Conservation (phyloP, 2,888 invertebrate genomes). For the Thalpophila matura region DNA sequence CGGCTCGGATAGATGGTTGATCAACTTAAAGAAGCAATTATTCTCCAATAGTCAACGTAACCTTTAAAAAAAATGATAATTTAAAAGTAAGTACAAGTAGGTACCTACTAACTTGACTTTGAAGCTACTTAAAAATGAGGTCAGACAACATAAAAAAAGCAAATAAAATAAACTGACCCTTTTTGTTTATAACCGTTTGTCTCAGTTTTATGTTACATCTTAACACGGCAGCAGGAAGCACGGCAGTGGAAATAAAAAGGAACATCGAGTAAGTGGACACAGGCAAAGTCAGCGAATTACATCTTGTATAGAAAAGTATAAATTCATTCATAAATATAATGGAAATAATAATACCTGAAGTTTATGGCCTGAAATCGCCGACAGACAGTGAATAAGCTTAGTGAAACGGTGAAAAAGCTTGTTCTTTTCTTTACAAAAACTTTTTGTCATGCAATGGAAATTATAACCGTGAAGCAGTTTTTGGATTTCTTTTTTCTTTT, state of each 20-base stretch:
- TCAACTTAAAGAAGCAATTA: no score
- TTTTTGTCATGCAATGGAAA: no score
- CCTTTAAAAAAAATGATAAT: no score
- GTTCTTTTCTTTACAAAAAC: no score
- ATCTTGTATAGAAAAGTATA: background rate
- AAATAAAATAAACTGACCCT: slow-evolving; percentile 29
- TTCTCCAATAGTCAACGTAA: no score
- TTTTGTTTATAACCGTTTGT: slow-evolving; percentile 41
- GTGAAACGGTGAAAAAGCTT: no score
- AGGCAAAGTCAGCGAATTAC: background rate
- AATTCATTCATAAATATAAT: background rate
- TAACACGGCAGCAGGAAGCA: slow-evolving; percentile 43
- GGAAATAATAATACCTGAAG: background rate
- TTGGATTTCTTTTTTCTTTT: no score
- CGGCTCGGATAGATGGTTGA: no score
- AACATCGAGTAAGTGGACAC: slow-evolving; percentile 12
- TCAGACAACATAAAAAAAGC: slow-evolving; percentile 18
- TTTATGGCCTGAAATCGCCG: background rate
- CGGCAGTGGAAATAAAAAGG: slow-evolving; percentile 14
- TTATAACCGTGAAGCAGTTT: no score
- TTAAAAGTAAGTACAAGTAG: no score
- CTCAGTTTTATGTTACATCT: slow-evolving; percentile 47
- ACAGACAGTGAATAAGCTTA: no score
- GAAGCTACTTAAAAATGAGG: slow-evolving; percentile 32
- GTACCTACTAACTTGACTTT: no score